Percentiles rank a stretch among this genome's conserved stretches.
These are phyloP conservation scores for Pogoniulus pusillus DNA, from an alignment of 2,797 vertebrate species.

Conservation along the genomic window DNA sequence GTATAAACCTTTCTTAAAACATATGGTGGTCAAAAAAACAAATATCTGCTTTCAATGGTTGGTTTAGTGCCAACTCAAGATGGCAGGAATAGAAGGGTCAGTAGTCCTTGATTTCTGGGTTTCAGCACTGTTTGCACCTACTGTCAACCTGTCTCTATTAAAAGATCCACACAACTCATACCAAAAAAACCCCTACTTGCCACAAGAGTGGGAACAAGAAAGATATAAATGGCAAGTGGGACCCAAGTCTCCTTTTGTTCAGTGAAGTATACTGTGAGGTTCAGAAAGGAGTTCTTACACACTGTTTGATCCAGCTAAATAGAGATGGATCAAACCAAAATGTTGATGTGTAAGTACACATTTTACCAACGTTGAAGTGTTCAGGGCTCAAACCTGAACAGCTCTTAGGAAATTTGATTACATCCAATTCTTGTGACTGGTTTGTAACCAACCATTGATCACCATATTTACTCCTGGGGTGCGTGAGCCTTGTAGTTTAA, in stretches of 20 bases:
- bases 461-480: not conserved
- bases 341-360: no score
- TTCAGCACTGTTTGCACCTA: not conserved
- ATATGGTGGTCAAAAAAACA: constrained; percentile 51
- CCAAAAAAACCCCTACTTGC: not conserved
- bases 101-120: not conserved
- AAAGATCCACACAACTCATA: not conserved
- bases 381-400: not conserved
- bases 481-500: not conserved
- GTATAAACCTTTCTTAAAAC: constrained; percentile 48
- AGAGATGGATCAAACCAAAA: not conserved
- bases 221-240: not conserved
- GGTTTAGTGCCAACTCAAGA: constrained; percentile 14
- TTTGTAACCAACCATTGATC: not conserved
- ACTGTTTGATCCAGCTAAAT: not conserved
- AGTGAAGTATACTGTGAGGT: not conserved
- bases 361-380: not conserved
- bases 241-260: not conserved
- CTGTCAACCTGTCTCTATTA: not conserved
- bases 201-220: not conserved
- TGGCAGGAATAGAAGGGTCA: constrained; percentile 4
- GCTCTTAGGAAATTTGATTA: not conserved
- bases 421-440: not conserved
- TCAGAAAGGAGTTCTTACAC: not conserved
- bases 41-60: constrained; percentile 36